Evolutionary conservation across 2,113 vertebrate species (phyloP), one percentile per base, ranked within the genome.

Genomic region (Tiliqua scincoides): DNA sequence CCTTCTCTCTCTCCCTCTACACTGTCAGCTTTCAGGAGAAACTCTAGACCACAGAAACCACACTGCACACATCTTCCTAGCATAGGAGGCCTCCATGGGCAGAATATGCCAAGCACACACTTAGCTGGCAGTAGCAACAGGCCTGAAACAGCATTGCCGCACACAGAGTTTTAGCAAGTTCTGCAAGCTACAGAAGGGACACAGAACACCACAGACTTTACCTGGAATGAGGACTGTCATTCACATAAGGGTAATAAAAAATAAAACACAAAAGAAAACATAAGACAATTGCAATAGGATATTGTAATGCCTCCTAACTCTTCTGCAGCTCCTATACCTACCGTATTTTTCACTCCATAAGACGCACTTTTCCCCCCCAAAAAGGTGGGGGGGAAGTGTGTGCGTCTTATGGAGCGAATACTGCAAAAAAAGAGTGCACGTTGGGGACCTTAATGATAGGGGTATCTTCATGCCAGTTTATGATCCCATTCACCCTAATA

Each of bases 161-260:
- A 37, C 74, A 87, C 8, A 37, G 81, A 72, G 79, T 82, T 89
- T 84, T 78, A 78, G 91, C 85, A 91, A 84, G 92, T 85, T 0
- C 59, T 21, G 61, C 83, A 25, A 89, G 91, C 74, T 15, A 80
- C 85, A 83, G 87, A 91, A 87, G 91, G 96, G 93, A 93, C 88
- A 25, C 92, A 86, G 84, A 91, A 48, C 90, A 84, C 91, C 61
- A 94, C 32, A 4, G 79, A 88, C 85, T 70, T 97, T 97, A 97
- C 97, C 97, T 97, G 97, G 97, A 93, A 98, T 97, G 95, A 96
- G 96, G 96, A 97, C 97, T 97, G 95, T 73, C 91, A 92, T 88
- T 95, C 94, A 94, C 89, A 85, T 82, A 91, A 72, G 70, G 88
- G 89, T 93, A 90, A 93, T 84, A 70, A 92, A 92, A 79, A 89